Evolutionary conservation across 2,888 invertebrate genomes (phyloP).

Genomic region (Metalampra italica): DNA sequence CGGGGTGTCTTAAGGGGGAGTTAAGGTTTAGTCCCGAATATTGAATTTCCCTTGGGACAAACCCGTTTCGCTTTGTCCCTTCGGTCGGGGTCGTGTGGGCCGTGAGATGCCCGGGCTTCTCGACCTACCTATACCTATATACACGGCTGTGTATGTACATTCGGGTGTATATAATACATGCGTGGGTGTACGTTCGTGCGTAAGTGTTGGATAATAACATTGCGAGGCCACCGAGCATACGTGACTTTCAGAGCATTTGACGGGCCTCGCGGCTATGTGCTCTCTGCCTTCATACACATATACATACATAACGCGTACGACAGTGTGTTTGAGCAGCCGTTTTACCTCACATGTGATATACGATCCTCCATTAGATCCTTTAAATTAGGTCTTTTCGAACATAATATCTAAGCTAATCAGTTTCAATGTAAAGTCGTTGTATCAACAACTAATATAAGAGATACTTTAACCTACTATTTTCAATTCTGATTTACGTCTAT

Average conservation of each 20-base stretch:
- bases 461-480: too few species aligned
- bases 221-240: slow-evolving; percentile 67
- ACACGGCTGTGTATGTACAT: slow-evolving; percentile 25
- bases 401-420: slow-evolving; percentile 26
- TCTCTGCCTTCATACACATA: slow-evolving; percentile 26
- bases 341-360: slow-evolving; percentile 57
- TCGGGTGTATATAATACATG: slow-evolving; percentile 16
- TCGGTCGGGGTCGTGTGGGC: slow-evolving; percentile 75
- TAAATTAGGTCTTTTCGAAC: slow-evolving; percentile 73
- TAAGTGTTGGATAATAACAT: slow-evolving; percentile 76
- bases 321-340: slow-evolving; percentile 53
- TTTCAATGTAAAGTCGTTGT: neutral
- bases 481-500: too few species aligned
- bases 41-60: slow-evolving; percentile 80
- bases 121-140: slow-evolving; percentile 35
- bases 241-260: slow-evolving; percentile 73
- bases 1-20: slow-evolving; percentile 77
- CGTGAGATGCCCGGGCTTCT: slow-evolving; percentile 65
- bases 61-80: slow-evolving; percentile 79
- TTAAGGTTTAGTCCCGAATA: slow-evolving; percentile 80
- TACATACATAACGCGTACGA: slow-evolving; percentile 34
- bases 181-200: slow-evolving; percentile 55
- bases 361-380: slow-evolving; percentile 61
- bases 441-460: neutral
- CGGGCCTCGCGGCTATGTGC: slow-evolving; percentile 63